Evolutionary conservation across 1,140 invertebrate species (phyloP), one percentile per base, ranked within the genome.

Genomic region (Cotesia vestalis): DNA sequence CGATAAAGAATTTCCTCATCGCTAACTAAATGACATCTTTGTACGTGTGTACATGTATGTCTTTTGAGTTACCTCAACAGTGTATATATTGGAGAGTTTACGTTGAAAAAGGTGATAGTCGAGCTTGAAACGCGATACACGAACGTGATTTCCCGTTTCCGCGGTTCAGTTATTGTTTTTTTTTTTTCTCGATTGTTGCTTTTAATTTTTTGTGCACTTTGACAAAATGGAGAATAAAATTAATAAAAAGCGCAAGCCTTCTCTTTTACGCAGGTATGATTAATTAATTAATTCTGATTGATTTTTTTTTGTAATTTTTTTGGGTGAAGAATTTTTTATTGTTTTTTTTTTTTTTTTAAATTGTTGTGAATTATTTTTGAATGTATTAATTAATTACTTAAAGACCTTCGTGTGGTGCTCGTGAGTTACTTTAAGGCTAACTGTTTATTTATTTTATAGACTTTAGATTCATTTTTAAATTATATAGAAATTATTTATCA

Each of bases 61-160:
- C 52, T 76, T 73, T n/a, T 14, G 4, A 55, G 35, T 53, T 69
- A 57, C 46, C 69, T 53, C 52, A 60, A 59, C 70, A 38, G 40
- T 63, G 66, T 59, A 17, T 66, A 66, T 68, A 71, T 73, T 51
- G 64, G 66, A 51, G 66, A 35, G 61, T 53, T 52, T 70, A 46
- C 36, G 40, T 51, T 71, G 66, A 64, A 75, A 76, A 73, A 73
- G 70, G 17, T 64, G 67, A 69, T 76, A 76, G 75, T 76, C 73
- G 62, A 52, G 75, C 67, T 63, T 64, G 40, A 73, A 70, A 72
- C 63, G 68, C 70, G 66, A 52, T 34, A 57, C 62, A 55, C 5
- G 55, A 35, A 51, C 17, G 66, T 34, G 64, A 36, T 38, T 27
- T 9, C 11, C n/a, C 57, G 40, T 46, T 46, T 46, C 40, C 5